phyloP scores from a whole-genome alignment of 2,888 invertebrate species.

The Seladonia tumulorum region DNA sequence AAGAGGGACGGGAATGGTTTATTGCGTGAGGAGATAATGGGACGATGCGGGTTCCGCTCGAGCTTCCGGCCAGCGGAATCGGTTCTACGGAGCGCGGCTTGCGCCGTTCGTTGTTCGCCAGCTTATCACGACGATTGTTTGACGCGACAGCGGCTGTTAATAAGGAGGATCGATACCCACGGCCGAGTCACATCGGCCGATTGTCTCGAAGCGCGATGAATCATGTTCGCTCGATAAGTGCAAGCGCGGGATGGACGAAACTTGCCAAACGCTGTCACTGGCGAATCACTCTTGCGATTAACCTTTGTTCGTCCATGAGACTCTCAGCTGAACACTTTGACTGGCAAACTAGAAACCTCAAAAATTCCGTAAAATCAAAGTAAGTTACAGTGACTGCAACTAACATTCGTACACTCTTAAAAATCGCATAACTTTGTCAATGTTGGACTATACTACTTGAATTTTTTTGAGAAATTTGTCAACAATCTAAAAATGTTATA shows the following conservation, averaged over 20 bases:
- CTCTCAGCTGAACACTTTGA: too few species aligned
- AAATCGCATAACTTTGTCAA: too few species aligned
- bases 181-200: background rate
- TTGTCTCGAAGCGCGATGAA: background rate
- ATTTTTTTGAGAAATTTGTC: too few species aligned
- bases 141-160: background rate
- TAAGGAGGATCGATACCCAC: slow-evolving; percentile 9
- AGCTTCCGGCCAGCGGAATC: slow-evolving; percentile 34
- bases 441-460: too few species aligned
- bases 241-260: background rate
- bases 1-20: slow-evolving; percentile 48
- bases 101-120: background rate
- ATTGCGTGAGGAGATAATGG: slow-evolving; percentile 59
- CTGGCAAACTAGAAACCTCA: too few species aligned
- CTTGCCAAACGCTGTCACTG: background rate
- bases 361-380: too few species aligned
- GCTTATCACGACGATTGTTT: slow-evolving; percentile 23
- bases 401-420: too few species aligned
- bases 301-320: too few species aligned
- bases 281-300: background rate
- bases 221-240: background rate
- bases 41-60: slow-evolving; percentile 53
- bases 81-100: background rate
- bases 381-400: too few species aligned
- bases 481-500: too few species aligned